Evolutionary conservation across 30 jellyfish, hydroid and myxozoan genomes (phyloP), one percentile per base, ranked within the genome.

Genomic region (Aurelia sp.): DNA sequence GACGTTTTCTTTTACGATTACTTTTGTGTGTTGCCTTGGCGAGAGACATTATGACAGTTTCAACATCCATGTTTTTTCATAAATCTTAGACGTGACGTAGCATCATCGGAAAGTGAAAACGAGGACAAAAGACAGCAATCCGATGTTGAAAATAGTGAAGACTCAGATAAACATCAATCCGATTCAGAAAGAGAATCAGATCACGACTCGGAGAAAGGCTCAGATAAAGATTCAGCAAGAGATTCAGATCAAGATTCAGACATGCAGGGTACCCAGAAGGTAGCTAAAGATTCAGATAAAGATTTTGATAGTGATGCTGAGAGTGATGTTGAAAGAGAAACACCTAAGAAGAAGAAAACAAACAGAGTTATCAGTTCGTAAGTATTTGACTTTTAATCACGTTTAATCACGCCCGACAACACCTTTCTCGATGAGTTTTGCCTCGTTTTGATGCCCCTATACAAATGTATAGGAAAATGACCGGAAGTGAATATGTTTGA

Each of bases 301-400:
- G 60, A 51, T 33, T 3, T 13, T 18, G 74, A 22, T 65, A 68
- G 41, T 27, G 82, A 63, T 44, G 13, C 13, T 0, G 91, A 35
- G 24, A 80, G 88, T 79, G 91, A 77, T 59, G 67, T 70, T 8
- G 91, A 77, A 48, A 44, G 11, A n/a, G 93, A 84, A 24, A 83
- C 19, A n/a, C 13, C 57, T 5, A 69, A 84, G 63, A 84, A 72
- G 82, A 84, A 82, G 80, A 82, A 82, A 51, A 67, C 92, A 63
- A 82, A 64, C n/a, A 66, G 93, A 73, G 57, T 84, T 30, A 63
- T 84, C 4, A 84, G 88, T 61, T 84, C 93, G 93, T 84, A 63
- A 72, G 93, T 72, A 17, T 20, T 35, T n/a, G 27, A 8, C 9
- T 27, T 27, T 27, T 27, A 21, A 41, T 20, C 10, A 66, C 22